A percentile compares a stretch with the other conserved stretches of the same genome.
Evolutionary conservation across 1,140 invertebrate genomes (phyloP).

Genomic region (Samia ricini): DNA sequence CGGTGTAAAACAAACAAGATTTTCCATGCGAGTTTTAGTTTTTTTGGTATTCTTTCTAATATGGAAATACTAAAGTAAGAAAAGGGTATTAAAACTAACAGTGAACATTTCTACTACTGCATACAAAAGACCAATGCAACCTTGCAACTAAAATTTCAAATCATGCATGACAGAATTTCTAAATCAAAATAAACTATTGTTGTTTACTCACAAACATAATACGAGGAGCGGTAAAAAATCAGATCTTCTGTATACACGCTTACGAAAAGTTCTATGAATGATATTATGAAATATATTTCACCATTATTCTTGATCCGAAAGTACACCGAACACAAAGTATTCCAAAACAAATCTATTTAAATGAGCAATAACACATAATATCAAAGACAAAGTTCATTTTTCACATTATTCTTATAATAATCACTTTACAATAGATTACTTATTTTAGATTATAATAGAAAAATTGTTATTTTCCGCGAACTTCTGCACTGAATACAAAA

Average conservation of each 20-base stretch:
- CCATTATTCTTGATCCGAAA: background rate
- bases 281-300: conserved; percentile 1
- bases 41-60: background rate
- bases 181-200: conserved; percentile 4
- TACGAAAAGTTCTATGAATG: background rate
- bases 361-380: conserved; percentile 1
- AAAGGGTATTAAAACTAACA: no score
- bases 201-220: conserved; percentile 13
- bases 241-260: background rate
- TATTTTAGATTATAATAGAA: conserved; percentile 24
- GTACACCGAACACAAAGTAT: background rate
- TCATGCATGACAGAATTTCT: background rate
- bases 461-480: conserved; percentile 45
- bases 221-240: background rate
- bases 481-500: conserved; percentile 61
- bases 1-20: background rate
- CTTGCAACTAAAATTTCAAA: background rate
- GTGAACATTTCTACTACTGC: no score
- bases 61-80: background rate
- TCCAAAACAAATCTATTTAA: conserved; percentile 4
- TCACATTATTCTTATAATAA: background rate
- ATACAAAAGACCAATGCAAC: background rate
- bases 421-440: background rate
- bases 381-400: background rate
- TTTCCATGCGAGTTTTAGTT: background rate